phyloP scores from a whole-genome alignment of 1,140 invertebrate genomes.

The Platorchestia sp. region DNA sequence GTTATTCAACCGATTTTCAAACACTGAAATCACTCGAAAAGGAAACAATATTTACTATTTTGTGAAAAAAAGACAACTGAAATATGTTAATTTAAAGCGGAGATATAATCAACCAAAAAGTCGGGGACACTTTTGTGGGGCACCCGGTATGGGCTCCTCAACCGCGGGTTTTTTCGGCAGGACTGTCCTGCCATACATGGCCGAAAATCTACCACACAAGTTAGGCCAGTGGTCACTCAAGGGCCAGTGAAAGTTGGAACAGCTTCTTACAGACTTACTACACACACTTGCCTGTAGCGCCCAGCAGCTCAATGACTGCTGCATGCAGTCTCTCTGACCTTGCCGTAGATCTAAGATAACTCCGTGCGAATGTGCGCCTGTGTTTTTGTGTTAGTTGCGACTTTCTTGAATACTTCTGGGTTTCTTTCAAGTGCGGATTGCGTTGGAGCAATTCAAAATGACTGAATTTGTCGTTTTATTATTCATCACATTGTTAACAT shows the following conservation, averaged over 20 bases:
- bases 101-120: too few species aligned
- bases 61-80: too few species aligned
- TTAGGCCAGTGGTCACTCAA: neutral
- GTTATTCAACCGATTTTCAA: too few species aligned
- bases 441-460: neutral
- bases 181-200: neutral
- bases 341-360: neutral
- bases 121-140: too few species aligned
- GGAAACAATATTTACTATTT: too few species aligned
- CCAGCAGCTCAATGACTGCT: neutral
- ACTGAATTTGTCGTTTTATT: neutral
- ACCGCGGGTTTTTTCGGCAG: neutral
- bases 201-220: neutral
- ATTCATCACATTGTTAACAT: neutral
- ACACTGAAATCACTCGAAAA: too few species aligned
- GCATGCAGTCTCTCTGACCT: neutral
- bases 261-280: conserved; percentile 1
- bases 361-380: neutral
- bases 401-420: neutral
- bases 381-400: neutral
- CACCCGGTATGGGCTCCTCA: neutral
- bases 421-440: neutral
- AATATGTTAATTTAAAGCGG: too few species aligned
- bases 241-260: conserved; percentile 51
- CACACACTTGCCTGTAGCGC: neutral